Evolutionary conservation across 2,888 invertebrate genomes (phyloP).

Genomic region (Cephus pulcher): DNA sequence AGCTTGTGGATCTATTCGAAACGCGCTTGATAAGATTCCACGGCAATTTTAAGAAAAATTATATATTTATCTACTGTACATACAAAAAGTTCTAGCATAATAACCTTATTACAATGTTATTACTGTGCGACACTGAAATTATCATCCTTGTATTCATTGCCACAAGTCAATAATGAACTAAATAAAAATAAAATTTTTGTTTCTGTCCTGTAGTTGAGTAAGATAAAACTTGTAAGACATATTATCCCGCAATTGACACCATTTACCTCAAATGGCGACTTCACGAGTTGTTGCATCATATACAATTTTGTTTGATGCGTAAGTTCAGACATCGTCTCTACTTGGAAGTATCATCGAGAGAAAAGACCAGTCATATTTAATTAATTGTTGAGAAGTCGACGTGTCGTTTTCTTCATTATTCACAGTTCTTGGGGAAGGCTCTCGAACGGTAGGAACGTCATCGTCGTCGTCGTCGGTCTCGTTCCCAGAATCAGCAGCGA

Average conservation of each 20-base stretch:
- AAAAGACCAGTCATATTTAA: conserved; percentile 52
- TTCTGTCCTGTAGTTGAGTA: neutral
- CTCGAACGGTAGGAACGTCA: conserved; percentile 12
- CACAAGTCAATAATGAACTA: neutral
- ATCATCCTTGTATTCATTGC: neutral
- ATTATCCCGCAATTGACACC: neutral
- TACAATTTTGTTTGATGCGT: neutral
- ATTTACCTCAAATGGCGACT: neutral
- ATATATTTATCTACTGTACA: neutral
- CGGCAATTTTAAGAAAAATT: conserved; percentile 32
- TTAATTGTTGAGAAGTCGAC: conserved; percentile 23
- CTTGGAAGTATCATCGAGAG: conserved; percentile 51
- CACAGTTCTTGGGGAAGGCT: conserved; percentile 21
- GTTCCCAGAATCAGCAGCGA: conserved; percentile 27
- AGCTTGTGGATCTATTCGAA: conserved; percentile 44
- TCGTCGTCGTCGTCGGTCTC: conserved; percentile 44
- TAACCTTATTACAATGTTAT: neutral
- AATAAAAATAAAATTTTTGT: neutral
- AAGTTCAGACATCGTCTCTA: conserved; percentile 19
- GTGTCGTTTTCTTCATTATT: conserved; percentile 19
- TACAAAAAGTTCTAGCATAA: neutral
- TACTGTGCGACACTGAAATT: neutral
- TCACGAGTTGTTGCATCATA: neutral
- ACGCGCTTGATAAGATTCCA: conserved; percentile 39
- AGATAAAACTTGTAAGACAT: neutral